Conservation (phyloP, 1,140 invertebrate species). For the Notospermus geniculatus region DNA sequence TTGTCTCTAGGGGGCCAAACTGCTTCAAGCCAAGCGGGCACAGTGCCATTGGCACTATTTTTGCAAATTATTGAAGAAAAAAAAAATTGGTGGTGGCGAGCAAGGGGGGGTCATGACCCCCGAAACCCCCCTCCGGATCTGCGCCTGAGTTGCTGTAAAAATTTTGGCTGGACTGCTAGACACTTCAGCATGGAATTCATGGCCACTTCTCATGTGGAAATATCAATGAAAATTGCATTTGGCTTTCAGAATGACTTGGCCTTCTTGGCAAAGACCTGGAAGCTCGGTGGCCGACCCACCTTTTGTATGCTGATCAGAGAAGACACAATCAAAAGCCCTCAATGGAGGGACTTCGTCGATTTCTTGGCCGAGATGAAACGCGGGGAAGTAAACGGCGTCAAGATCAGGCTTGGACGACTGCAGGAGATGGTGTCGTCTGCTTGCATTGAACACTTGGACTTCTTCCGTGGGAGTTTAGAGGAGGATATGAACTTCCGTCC, state of each 20-base stretch:
- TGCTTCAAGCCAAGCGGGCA: too few species aligned
- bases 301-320: slow-evolving; percentile 94
- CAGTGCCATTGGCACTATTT: too few species aligned
- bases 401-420: slow-evolving; percentile 85
- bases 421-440: slow-evolving; percentile 50
- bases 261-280: slow-evolving; percentile 95
- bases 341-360: slow-evolving; percentile 96
- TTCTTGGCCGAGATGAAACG: slow-evolving; percentile 95
- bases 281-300: slow-evolving; percentile 92
- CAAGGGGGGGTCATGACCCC: too few species aligned
- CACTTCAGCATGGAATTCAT: too few species aligned
- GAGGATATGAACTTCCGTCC: slow-evolving; percentile 80
- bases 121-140: too few species aligned
- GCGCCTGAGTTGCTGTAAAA: too few species aligned
- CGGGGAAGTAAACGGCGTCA: slow-evolving; percentile 90
- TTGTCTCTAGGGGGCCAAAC: too few species aligned
- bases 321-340: slow-evolving; percentile 94
- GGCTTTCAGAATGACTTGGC: slow-evolving; percentile 79
- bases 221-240: slow-evolving; percentile 3
- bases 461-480: slow-evolving; percentile 75
- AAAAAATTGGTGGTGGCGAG: too few species aligned
- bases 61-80: too few species aligned
- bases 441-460: slow-evolving; percentile 79
- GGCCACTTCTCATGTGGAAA: too few species aligned
- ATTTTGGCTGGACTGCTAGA: too few species aligned